phyloP scores from a whole-genome alignment of 2,113 vertebrate species.

The Lampris megalopsis region DNA sequence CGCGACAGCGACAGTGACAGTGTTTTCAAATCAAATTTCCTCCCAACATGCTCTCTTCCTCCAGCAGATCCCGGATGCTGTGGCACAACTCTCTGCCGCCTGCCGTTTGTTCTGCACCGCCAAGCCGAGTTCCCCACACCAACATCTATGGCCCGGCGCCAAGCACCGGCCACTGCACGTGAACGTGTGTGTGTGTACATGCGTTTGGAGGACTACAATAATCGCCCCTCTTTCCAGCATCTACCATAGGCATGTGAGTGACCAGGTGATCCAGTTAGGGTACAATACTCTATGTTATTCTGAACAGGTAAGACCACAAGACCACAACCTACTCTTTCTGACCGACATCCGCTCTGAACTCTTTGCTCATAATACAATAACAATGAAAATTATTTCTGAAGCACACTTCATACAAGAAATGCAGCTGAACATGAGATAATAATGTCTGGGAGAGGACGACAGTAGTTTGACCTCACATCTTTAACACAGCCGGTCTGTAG shows the following conservation, averaged over 20 bases:
- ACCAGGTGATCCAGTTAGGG: too few relatives aligned
- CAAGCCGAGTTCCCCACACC: neutral
- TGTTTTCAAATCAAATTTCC: neutral
- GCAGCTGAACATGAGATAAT: too few relatives aligned
- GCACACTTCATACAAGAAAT: too few relatives aligned
- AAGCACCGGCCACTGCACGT: neutral
- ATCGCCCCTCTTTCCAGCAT: neutral
- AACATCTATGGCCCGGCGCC: neutral
- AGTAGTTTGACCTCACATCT: conserved; percentile 10
- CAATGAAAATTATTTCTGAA: too few relatives aligned
- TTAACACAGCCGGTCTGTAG: neutral
- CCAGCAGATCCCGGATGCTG: neutral
- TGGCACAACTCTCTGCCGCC: neutral
- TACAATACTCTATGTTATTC: too few relatives aligned
- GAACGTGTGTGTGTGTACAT: conserved; percentile 5
- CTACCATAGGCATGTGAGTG: neutral
- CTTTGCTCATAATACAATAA: too few relatives aligned
- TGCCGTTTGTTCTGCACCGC: neutral
- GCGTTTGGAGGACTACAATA: neutral
- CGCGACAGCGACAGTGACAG: neutral
- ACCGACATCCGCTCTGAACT: too few relatives aligned
- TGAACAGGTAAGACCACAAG: neutral
- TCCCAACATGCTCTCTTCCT: neutral
- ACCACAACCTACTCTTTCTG: too few relatives aligned
- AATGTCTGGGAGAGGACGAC: too few relatives aligned